Base-by-base conservation (phyloP, 2,797 vertebrate genomes). In the Poecilia velifera region DNA sequence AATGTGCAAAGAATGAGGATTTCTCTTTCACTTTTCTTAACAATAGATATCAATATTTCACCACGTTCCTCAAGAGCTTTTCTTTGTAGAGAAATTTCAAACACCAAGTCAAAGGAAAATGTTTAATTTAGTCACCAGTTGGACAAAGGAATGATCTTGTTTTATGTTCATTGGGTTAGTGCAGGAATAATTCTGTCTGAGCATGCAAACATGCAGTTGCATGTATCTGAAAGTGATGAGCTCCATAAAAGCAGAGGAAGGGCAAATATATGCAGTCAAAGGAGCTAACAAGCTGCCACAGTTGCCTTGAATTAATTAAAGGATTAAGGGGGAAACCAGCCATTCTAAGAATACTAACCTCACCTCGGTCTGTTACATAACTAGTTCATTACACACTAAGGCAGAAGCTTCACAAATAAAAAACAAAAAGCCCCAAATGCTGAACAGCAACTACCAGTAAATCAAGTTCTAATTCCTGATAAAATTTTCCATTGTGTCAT, bases 21-120 rank as follows among this genome's bases (percentile, higher is more conserved):
- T 84, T 85, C 77, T 82, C 57, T 66, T 70, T 81, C 53, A 85
- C 79, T 82, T 90, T 88, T 86, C 87, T 64, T 7, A 8, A 85
- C 68, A 82, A 76, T 36, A 41, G 28, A 34, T 76, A 77, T 82
- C 5, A 68, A 62, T 25, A 71, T 46, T 46, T 66, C 49, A 36
- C 12, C 10, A 70, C 18, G 18, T 73, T 76, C 73, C 16, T 39
- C 39, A 43, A 70, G 22, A 43, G n/a, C 1, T 6, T 68, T 22
- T 25, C 20, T 6, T 43, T 70, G 66, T 14, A 41, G 36, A 64
- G 47, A 13, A 57, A 25, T 18, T 20, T 59, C 79, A n/a, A 59
- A 34, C 39, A 70, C 34, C 4, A 31, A 53, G 28, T 4, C 73
- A 71, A 75, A 83, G 64, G 22, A 64, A 74, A 25, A 16, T 4